phyloP scores from a whole-genome alignment of 2,797 vertebrate genomes.

The Microchirus variegatus region DNA sequence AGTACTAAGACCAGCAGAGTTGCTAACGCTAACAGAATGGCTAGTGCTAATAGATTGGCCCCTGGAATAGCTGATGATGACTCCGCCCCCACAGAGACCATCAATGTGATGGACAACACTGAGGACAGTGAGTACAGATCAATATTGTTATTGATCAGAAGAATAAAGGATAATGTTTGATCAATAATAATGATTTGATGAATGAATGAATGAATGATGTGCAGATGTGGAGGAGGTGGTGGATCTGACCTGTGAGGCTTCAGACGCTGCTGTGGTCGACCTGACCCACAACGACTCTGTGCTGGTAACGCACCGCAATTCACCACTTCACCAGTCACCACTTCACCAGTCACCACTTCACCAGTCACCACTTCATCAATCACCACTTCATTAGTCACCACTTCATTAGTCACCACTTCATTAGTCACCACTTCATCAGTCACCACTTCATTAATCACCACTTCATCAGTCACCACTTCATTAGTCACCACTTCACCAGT shows the following conservation, averaged over 20 bases:
- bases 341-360: background rate
- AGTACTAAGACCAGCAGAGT: slow-evolving; percentile 42
- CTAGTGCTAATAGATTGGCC: background rate
- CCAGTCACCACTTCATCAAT: no score
- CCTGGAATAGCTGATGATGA: slow-evolving; percentile 1
- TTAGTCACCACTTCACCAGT: no score
- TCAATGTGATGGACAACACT: slow-evolving; percentile 56
- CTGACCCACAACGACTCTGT: slow-evolving; percentile 92
- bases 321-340: background rate
- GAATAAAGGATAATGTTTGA: background rate
- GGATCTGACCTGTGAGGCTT: slow-evolving; percentile 91
- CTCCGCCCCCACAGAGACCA: slow-evolving; percentile 44
- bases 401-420: no score
- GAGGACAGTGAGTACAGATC: slow-evolving; percentile 53
- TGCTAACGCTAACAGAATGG: background rate
- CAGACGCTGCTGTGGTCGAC: slow-evolving; percentile 91
- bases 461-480: no score
- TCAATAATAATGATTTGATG: background rate
- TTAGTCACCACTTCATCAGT: no score
- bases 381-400: no score
- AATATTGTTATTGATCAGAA: background rate
- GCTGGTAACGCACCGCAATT: slow-evolving; percentile 80
- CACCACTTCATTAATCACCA: no score
- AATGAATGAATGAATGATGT: no score
- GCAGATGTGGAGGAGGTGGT: slow-evolving; percentile 90